phyloP scores from a whole-genome alignment of 2,113 vertebrate species.

The Tympanuchus pallidicinctus region DNA sequence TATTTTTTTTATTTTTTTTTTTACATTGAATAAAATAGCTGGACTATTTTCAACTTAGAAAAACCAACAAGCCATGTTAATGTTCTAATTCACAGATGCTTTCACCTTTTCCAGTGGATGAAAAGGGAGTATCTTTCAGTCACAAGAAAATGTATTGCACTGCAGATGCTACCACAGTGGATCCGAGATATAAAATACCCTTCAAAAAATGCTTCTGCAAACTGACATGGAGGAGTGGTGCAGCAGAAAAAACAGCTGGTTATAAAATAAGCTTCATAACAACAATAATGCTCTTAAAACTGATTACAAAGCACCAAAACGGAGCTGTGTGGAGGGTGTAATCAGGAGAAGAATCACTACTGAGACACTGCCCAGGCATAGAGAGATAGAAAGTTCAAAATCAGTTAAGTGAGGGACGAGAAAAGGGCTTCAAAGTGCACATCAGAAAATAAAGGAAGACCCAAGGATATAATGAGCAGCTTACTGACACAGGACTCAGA shows the following conservation, averaged over 20 bases:
- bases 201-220: neutral
- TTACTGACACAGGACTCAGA: neutral
- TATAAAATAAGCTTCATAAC: neutral
- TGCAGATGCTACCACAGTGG: neutral
- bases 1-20: neutral
- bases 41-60: neutral
- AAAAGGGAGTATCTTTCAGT: neutral
- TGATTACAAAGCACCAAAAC: neutral
- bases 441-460: neutral
- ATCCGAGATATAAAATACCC: neutral
- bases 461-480: neutral
- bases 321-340: neutral
- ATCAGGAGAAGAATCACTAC: slow-evolving; percentile 12
- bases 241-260: neutral
- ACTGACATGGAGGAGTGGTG: neutral
- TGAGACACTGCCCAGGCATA: slow-evolving; percentile 3
- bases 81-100: neutral
- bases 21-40: neutral
- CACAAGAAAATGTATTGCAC: neutral
- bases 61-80: neutral
- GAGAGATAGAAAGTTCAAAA: neutral
- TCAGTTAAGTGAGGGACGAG: neutral
- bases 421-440: neutral
- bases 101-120: neutral
- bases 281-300: slow-evolving; percentile 9